Conservation (phyloP, 1,140 invertebrate genomes). For the Papilio aristodemus region DNA sequence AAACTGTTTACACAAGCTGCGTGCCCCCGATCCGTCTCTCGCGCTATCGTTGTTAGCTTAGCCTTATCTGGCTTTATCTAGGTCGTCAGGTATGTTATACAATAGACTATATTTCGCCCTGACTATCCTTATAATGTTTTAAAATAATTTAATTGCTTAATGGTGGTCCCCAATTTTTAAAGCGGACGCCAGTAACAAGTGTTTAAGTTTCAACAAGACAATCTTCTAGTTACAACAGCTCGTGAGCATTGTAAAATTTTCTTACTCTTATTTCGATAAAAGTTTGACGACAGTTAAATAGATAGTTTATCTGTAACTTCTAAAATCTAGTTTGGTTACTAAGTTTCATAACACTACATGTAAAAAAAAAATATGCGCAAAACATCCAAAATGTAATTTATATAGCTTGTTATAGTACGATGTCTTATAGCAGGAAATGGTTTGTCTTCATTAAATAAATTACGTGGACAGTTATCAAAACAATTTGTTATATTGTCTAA, state of each 20-base stretch:
- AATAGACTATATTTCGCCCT: slow-evolving; percentile 28
- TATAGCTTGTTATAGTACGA: background rate
- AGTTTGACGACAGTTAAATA: background rate
- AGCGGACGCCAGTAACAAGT: too few species aligned
- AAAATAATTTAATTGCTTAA: background rate
- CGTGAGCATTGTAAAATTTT: background rate
- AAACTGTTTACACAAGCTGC: slow-evolving; percentile 24
- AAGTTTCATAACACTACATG: background rate
- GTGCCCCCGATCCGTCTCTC: slow-evolving; percentile 49
- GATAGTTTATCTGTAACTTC: background rate
- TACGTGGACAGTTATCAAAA: slow-evolving; percentile 34
- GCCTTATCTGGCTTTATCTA: slow-evolving; percentile 59
- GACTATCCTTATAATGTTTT: slow-evolving; percentile 26
- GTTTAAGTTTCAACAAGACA: too few species aligned
- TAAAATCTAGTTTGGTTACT: background rate
- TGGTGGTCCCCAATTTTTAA: slow-evolving; percentile 6
- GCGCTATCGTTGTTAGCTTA: slow-evolving; percentile 52
- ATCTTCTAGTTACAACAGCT: background rate
- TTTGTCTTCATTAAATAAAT: slow-evolving; percentile 30
- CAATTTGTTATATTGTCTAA: slow-evolving; percentile 58
- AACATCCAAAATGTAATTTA: background rate
- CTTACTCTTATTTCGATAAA: background rate
- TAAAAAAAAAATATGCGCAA: background rate
- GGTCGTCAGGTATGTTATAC: slow-evolving; percentile 50
- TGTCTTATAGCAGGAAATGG: slow-evolving; percentile 21